These are phyloP conservation scores for Nephrotoma appendiculata DNA, from an alignment of 2,888 invertebrate genomes.

Conservation along the genomic window DNA sequence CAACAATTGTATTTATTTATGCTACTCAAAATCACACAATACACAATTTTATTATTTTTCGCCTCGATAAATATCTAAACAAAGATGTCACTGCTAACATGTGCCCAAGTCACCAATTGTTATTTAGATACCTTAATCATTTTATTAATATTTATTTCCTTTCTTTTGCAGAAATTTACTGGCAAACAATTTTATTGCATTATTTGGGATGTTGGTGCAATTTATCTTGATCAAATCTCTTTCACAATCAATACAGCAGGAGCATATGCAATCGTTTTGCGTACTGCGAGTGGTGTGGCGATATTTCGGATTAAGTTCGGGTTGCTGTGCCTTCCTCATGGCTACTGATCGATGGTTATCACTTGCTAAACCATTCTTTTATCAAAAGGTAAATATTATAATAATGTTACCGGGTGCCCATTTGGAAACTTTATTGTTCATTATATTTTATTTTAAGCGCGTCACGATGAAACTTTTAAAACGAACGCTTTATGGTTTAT, in stretches of 20 bases:
- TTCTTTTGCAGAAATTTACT: constrained; percentile 50
- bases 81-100: too few species aligned
- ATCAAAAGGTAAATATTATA: constrained; percentile 56
- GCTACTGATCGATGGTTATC: constrained; percentile 77
- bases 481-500: constrained; percentile 50
- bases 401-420: too few species aligned
- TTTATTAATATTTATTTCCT: neutral
- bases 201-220: constrained; percentile 61
- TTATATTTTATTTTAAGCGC: constrained; percentile 41
- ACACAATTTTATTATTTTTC: too few species aligned
- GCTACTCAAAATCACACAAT: too few species aligned
- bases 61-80: too few species aligned
- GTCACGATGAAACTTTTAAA: constrained; percentile 66
- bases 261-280: constrained; percentile 27
- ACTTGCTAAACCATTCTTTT: constrained; percentile 70
- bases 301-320: constrained; percentile 73
- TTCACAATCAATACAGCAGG: constrained; percentile 21
- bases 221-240: constrained; percentile 40
- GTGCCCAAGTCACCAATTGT: too few species aligned
- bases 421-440: constrained; percentile 1
- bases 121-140: too few species aligned
- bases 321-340: constrained; percentile 80
- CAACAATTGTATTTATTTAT: too few species aligned
- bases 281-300: constrained; percentile 51
- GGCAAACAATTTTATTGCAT: constrained; percentile 63